Evolutionary conservation across 2,113 vertebrate species (phyloP).

Genomic region (Sylvia atricapilla): DNA sequence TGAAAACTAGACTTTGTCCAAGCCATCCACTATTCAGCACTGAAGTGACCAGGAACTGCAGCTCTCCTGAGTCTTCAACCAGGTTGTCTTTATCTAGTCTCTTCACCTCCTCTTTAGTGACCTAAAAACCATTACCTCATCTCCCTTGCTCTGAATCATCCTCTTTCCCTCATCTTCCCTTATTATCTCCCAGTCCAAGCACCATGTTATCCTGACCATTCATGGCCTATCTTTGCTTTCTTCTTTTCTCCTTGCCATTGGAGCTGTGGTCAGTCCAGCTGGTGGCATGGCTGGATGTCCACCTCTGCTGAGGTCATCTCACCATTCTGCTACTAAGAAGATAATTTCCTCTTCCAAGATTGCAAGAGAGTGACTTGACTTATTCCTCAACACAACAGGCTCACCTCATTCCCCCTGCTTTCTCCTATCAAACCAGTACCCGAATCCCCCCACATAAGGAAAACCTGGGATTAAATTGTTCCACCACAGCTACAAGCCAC

Average conservation of each 20-base stretch:
- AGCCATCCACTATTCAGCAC: background rate
- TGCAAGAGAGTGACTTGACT: background rate
- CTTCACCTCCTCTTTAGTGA: background rate
- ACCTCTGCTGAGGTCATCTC: background rate
- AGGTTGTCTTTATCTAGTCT: background rate
- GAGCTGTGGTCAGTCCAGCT: background rate
- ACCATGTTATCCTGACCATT: accelerated
- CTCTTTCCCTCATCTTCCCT: background rate
- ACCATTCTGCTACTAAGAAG: background rate
- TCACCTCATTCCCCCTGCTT: background rate
- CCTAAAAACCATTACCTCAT: background rate
- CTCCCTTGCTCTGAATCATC: background rate
- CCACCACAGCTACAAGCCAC: constrained; percentile 8
- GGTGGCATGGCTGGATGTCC: background rate
- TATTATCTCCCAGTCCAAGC: background rate
- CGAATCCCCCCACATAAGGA: background rate
- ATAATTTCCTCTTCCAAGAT: background rate
- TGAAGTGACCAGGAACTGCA: background rate
- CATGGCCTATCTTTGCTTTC: background rate
- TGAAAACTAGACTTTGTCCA: background rate
- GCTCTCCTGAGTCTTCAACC: background rate
- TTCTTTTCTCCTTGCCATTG: background rate
- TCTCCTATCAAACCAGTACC: background rate
- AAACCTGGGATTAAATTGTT: background rate
- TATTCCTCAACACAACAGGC: background rate